Conservation (phyloP, 1,140 invertebrate species). For the Pseudobourletiella spinata region DNA sequence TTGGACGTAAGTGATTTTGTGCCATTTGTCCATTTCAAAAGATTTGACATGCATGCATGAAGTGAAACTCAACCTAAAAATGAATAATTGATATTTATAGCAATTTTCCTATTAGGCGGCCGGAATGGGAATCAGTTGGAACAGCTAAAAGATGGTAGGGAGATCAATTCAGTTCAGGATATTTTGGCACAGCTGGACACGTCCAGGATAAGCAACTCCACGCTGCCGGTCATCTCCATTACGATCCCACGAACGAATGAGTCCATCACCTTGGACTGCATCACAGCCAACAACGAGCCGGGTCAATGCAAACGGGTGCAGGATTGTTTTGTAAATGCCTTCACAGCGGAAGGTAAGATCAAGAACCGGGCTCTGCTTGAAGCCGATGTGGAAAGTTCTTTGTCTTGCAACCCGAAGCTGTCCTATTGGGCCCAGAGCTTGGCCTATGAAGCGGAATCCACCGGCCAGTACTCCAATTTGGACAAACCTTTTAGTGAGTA, state of each 20-base stretch:
- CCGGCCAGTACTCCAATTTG: too few relatives aligned
- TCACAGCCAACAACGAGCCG: slow-evolving; percentile 5
- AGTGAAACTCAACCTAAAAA: not conserved
- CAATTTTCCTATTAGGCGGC: slow-evolving; percentile 8
- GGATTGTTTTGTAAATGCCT: slow-evolving; percentile 7
- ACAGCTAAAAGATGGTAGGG: not conserved
- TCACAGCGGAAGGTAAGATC: not conserved
- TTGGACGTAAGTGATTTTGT: slow-evolving; percentile 1
- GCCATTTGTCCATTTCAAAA: not conserved
- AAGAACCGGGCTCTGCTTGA: slow-evolving; percentile 1
- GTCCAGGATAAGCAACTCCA: not conserved
- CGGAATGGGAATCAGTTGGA: slow-evolving; percentile 6
- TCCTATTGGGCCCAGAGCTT: not conserved
- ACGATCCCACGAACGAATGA: not conserved
- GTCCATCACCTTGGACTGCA: not conserved
- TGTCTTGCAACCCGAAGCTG: not conserved
- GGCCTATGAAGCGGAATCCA: too few relatives aligned
- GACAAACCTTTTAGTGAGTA: too few relatives aligned
- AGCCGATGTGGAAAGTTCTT: not conserved
- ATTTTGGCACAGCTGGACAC: slow-evolving; percentile 5
- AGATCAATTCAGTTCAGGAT: slow-evolving; percentile 4
- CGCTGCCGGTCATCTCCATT: not conserved
- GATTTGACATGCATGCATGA: not conserved
- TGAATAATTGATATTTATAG: slow-evolving; percentile 4
- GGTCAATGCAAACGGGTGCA: slow-evolving; percentile 2